Evolutionary conservation across 2,797 vertebrate genomes (phyloP).

Genomic region (Chromis chromis): DNA sequence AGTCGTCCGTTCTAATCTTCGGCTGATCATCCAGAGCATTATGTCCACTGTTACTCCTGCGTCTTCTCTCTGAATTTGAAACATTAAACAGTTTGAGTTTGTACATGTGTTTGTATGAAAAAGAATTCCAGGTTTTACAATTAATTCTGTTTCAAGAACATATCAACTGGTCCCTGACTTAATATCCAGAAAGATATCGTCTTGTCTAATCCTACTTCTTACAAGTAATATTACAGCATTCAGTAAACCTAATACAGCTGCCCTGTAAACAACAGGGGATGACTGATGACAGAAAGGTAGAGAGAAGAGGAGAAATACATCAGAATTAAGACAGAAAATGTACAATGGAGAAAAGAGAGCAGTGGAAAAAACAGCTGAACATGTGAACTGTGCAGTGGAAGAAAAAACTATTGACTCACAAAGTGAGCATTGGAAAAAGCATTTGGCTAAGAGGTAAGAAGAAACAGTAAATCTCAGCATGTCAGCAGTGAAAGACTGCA

Average conservation of each 20-base stretch:
- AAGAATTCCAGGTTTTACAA: slow-evolving; percentile 3
- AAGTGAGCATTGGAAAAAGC: slow-evolving; percentile 43
- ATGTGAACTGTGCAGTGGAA: slow-evolving; percentile 32
- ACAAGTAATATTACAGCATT: slow-evolving; percentile 17
- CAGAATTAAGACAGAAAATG: slow-evolving; percentile 12
- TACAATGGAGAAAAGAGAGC: neutral
- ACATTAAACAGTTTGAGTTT: slow-evolving; percentile 17
- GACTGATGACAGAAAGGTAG: neutral
- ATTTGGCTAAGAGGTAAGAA: slow-evolving; percentile 42
- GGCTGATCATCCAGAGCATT: slow-evolving; percentile 17
- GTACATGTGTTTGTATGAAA: slow-evolving; percentile 3
- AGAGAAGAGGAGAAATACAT: neutral
- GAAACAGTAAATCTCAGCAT: slow-evolving; percentile 45
- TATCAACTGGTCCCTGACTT: slow-evolving; percentile 14
- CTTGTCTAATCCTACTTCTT: slow-evolving; percentile 4
- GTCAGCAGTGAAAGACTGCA: slow-evolving; percentile 35
- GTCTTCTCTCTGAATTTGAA: slow-evolving; percentile 58
- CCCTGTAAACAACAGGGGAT: slow-evolving; percentile 17
- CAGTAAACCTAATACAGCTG: slow-evolving; percentile 24
- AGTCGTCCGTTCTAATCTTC: slow-evolving; percentile 15
- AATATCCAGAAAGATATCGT: slow-evolving; percentile 21
- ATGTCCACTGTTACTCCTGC: neutral
- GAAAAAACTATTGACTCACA: slow-evolving; percentile 36
- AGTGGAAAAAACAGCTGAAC: slow-evolving; percentile 22
- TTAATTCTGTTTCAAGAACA: slow-evolving; percentile 23